Percentiles rank a stretch among this genome's conserved stretches.
These are phyloP conservation scores for Scrobipalpa atriplicella DNA, from an alignment of 2,888 invertebrate species.

Conservation along the genomic window DNA sequence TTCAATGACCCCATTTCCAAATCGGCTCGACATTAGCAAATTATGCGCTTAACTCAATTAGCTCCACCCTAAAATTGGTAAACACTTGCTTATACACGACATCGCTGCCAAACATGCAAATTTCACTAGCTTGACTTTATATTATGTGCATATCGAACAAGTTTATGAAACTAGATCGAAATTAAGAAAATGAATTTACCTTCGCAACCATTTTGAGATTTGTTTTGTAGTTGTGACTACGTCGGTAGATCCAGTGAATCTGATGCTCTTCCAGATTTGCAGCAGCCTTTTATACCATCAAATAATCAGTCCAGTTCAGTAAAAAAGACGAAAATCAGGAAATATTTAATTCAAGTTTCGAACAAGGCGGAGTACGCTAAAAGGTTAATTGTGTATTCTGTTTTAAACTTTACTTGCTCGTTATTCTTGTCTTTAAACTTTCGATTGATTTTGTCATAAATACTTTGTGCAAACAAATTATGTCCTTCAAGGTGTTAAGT, in stretches of 20 bases:
- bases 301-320: slow-evolving; percentile 33
- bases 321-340: slow-evolving; percentile 35
- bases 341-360: slow-evolving; percentile 30
- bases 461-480: not conserved
- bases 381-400: slow-evolving; percentile 31
- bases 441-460: not conserved
- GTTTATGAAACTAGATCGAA: not conserved
- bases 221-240: slow-evolving; percentile 55
- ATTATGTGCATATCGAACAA: slow-evolving; percentile 6
- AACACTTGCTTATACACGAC: not conserved
- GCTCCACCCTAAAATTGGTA: slow-evolving; percentile 4
- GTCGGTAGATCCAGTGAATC: slow-evolving; percentile 48
- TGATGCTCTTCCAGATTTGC: slow-evolving; percentile 43
- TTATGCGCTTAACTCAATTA: not conserved
- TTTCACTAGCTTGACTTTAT: slow-evolving; percentile 1
- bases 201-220: slow-evolving; percentile 65
- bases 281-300: slow-evolving; percentile 54
- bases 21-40: not conserved
- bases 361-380: slow-evolving; percentile 31
- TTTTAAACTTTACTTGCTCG: slow-evolving; percentile 22
- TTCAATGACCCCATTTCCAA: not conserved
- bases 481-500: not conserved
- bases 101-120: slow-evolving; percentile 7
- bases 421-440: slow-evolving; percentile 25
- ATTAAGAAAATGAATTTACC: slow-evolving; percentile 47